A percentile compares a stretch with the other conserved stretches of the same genome.
Conservation (phyloP, 2,113 vertebrate genomes). For the Naja naja region DNA sequence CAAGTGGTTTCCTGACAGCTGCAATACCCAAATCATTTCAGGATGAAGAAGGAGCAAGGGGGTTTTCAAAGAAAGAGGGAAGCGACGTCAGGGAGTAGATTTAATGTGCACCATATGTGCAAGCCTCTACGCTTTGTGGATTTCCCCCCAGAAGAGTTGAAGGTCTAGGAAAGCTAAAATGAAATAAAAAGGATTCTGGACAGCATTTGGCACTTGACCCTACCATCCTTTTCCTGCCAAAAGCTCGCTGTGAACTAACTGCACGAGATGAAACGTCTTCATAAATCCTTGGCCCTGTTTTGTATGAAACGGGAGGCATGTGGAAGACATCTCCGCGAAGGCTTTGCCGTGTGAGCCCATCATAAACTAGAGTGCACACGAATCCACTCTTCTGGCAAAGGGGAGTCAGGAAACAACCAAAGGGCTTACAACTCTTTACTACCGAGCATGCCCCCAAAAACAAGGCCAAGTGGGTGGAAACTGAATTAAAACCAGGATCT, state of each 20-base stretch:
- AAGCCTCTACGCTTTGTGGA: not conserved
- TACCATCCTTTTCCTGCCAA: conserved; percentile 2
- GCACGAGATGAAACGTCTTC: not conserved
- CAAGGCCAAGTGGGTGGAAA: not conserved
- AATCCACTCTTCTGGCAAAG: conserved; percentile 17
- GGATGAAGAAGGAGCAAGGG: not conserved
- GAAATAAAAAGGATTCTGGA: not conserved
- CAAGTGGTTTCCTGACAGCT: not conserved
- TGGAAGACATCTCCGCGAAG: conserved; percentile 9
- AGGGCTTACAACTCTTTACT: not conserved
- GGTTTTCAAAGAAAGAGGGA: conserved; percentile 19
- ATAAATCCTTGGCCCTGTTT: not conserved
- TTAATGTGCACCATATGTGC: not conserved
- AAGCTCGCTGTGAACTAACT: conserved; percentile 16
- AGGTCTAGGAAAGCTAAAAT: conserved; percentile 11
- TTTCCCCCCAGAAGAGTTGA: not conserved
- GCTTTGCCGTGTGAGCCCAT: not conserved
- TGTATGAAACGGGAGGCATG: not conserved
- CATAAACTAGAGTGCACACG: conserved; percentile 9
- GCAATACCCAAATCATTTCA: not conserved
- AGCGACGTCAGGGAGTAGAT: conserved; percentile 2
- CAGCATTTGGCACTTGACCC: not conserved
- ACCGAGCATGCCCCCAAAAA: not conserved
- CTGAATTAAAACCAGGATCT: conserved; percentile 39
- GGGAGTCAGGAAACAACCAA: conserved; percentile 12